Percentiles rank a stretch among this genome's conserved stretches.
Conservation (phyloP, 2,113 vertebrate species). For the Dicerorhinus sumatrensis region DNA sequence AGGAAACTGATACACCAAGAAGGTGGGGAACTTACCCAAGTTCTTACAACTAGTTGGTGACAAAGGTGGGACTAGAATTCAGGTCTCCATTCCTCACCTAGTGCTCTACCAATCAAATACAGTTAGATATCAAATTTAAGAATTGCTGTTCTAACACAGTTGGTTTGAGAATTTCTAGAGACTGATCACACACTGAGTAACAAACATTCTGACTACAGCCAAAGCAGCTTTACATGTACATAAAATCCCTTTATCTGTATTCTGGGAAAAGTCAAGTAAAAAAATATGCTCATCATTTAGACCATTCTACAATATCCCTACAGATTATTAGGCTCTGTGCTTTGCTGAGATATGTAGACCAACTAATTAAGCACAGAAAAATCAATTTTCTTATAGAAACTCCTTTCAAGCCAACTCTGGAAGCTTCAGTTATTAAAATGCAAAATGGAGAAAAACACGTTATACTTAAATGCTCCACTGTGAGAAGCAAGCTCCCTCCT, state of each 20-base stretch:
- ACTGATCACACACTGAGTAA: background rate
- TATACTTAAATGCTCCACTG: constrained; percentile 77
- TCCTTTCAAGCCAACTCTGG: constrained; percentile 82
- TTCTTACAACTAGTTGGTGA: background rate
- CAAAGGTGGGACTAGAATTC: background rate
- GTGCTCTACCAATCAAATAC: background rate
- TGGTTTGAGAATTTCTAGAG: background rate
- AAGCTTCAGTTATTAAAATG: constrained; percentile 47
- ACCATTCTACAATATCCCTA: background rate
- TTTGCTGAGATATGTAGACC: background rate
- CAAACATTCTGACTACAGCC: background rate
- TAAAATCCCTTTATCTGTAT: background rate
- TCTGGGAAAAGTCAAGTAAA: background rate
- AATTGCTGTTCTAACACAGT: background rate
- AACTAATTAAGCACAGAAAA: constrained; percentile 31
- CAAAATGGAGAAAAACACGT: background rate
- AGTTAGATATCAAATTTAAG: background rate
- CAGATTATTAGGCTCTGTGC: background rate
- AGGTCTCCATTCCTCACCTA: background rate
- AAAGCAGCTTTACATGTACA: background rate
- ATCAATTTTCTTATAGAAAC: constrained; percentile 77
- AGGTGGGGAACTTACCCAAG: background rate
- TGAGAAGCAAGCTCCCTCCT: constrained; percentile 83
- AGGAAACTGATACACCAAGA: background rate
- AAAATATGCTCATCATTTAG: background rate